Evolutionary conservation across 2,888 invertebrate genomes (phyloP).

Genomic region (Melinopterus prodromus): DNA sequence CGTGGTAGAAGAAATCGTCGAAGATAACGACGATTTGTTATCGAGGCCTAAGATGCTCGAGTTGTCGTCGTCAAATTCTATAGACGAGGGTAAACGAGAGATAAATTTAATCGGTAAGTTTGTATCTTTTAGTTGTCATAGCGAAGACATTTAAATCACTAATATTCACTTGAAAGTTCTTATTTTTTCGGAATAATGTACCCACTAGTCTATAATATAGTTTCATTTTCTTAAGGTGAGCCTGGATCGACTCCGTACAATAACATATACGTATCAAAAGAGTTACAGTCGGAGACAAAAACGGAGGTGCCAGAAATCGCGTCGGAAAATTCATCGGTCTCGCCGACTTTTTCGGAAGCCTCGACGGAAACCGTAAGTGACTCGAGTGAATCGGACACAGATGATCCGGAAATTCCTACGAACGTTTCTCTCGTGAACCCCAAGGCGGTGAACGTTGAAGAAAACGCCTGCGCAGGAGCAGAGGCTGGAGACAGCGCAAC

Average conservation of each 20-base stretch:
- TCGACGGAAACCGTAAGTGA: conserved; percentile 47
- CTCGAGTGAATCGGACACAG: conserved; percentile 40
- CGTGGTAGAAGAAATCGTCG: conserved; percentile 25
- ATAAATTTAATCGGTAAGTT: conserved; percentile 48
- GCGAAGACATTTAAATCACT: too few relatives aligned
- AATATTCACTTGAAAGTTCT: too few relatives aligned
- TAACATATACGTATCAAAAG: conserved; percentile 56
- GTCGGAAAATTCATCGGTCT: conserved; percentile 51
- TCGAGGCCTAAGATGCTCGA: conserved; percentile 37
- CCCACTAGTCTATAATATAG: too few relatives aligned
- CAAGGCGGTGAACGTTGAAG: not conserved
- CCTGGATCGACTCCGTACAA: conserved; percentile 61
- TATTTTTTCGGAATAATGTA: too few relatives aligned
- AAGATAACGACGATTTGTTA: conserved; percentile 31
- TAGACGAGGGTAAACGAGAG: conserved; percentile 41
- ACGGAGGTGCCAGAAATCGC: conserved; percentile 31
- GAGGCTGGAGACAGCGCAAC: not conserved
- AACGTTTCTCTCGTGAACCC: not conserved
- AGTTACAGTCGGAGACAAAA: conserved; percentile 41
- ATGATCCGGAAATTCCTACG: conserved; percentile 22
- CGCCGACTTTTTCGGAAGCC: conserved; percentile 53
- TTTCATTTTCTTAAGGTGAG: conserved; percentile 45
- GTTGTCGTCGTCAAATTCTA: conserved; percentile 14
- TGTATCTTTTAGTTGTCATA: too few relatives aligned
- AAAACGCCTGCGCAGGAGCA: not conserved